Evolutionary conservation across 2,113 vertebrate genomes (phyloP), one percentile per base, ranked within the genome.

Genomic region (Cheilinus undulatus): DNA sequence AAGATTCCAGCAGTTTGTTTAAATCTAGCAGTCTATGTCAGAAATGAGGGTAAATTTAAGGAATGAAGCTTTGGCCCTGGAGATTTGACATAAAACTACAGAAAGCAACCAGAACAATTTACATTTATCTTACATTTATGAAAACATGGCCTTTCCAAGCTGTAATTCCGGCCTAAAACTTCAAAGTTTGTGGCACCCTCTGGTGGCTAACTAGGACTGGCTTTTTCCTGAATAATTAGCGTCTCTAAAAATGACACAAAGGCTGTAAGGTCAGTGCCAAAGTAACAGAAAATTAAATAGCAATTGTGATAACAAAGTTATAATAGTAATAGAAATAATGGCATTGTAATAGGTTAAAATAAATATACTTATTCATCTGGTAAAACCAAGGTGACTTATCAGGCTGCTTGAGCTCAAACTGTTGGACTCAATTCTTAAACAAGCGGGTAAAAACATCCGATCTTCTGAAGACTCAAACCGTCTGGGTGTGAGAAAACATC

Each of bases 401-500:
- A 11, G 4, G 30, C 20, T 9, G 46, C 14, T 14, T 3, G 20
- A 36, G n/a, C 32, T 23, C 20, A 20, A 45, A 45, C 42, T 45
- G 42, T 45, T 45, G 10, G 53, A 57, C 23, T 15, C 9, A 3
- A 4, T 13, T 36, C 7, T 34, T 42, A 0, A 19, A 32, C 30
- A 13, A 54, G 28, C 28, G 23, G 20, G 19, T n/a, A 9, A n/a
- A 15, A 32, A 24, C 13, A 12, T 32, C 17, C 14, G 34, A 64
- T n/a, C 38, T 65, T 72, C 58, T 52, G 63, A 34, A 51, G 50
- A 56, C 23, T 10, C 42, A 10, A 19, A 66, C 14, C 10, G 5
- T 17, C 58, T n/a, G 7, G 19, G 19, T n/a, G 3, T 45, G 0
- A 45, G 19, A 45, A 42, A 42, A 42, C 40, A 17, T 42, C 42